phyloP scores from a whole-genome alignment of 2,888 invertebrate genomes.

The Schrankia costaestrigalis region DNA sequence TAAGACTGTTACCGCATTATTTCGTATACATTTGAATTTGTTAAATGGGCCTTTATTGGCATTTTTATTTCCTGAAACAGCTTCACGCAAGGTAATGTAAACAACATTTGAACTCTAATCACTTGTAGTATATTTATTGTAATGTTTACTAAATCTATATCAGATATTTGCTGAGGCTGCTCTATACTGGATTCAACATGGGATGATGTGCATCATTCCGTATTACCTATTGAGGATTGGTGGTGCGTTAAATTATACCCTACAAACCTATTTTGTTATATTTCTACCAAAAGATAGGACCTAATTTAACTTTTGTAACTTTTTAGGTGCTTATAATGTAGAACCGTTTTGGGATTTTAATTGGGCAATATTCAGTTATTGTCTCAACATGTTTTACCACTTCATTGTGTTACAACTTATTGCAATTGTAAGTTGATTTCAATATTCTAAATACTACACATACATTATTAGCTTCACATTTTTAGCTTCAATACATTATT shows the following conservation, averaged over 20 bases:
- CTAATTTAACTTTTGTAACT: conserved; percentile 11
- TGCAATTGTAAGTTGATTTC: conserved; percentile 77
- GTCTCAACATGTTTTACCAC: conserved; percentile 90
- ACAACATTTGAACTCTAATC: no score
- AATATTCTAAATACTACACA: conserved; percentile 3
- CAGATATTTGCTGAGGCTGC: conserved; percentile 96
- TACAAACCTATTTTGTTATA: no score
- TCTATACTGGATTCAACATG: conserved; percentile 97
- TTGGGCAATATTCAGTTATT: conserved; percentile 90
- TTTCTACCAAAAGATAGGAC: no score
- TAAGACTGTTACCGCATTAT: conserved; percentile 88
- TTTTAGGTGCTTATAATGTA: conserved; percentile 90
- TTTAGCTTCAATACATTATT: not conserved
- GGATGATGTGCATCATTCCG: conserved; percentile 96
- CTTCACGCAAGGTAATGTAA: conserved; percentile 90
- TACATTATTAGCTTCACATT: not conserved
- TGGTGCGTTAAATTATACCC: no score
- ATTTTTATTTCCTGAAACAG: conserved; percentile 95
- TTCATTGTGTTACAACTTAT: conserved; percentile 88
- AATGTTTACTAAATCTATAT: not conserved
- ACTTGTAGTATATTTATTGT: not conserved
- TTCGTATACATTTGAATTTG: conserved; percentile 95
- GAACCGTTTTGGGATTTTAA: conserved; percentile 88
- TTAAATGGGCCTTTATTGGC: conserved; percentile 96
- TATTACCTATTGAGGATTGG: conserved; percentile 93